Percentiles rank a stretch among this genome's conserved stretches.
Conservation (phyloP, 2,113 vertebrate species). For the Muntiacus reevesi region DNA sequence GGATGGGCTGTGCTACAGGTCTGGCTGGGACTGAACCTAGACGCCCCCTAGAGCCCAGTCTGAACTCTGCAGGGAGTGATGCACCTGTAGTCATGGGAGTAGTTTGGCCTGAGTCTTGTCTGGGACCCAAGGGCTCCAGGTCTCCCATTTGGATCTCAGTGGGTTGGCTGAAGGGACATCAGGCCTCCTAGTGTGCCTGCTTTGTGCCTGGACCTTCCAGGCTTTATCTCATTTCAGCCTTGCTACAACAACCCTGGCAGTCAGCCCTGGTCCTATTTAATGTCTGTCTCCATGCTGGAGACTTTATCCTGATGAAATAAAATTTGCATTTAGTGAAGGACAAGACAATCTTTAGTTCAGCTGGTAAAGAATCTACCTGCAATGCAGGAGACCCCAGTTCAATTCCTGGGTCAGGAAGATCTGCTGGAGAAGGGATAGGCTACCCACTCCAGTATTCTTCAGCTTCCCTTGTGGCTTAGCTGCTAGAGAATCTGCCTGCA, state of each 20-base stretch:
- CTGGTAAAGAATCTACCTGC: not conserved
- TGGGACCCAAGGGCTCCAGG: not conserved
- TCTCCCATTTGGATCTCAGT: not conserved
- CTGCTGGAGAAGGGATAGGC: not conserved
- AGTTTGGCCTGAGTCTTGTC: not conserved
- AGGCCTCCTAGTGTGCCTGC: not conserved
- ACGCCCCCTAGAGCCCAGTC: not conserved
- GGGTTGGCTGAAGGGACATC: not conserved
- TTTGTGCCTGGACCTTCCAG: not conserved
- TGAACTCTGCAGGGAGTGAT: not conserved
- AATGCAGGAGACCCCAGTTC: not conserved
- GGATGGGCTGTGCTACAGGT: not conserved
- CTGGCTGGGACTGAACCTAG: not conserved
- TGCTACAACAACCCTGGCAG: not conserved
- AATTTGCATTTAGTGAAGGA: not conserved
- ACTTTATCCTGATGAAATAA: not conserved
- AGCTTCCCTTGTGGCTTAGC: not conserved
- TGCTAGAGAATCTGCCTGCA: not conserved
- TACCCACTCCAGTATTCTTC: not conserved
- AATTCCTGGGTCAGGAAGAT: not conserved
- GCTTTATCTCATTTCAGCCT: not conserved
- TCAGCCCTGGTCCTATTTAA: not conserved
- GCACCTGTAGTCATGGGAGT: accelerated
- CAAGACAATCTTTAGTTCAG: not conserved
- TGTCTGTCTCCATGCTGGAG: not conserved